Evolutionary conservation across 2,797 vertebrate genomes (phyloP), one percentile per base, ranked within the genome.

Genomic region (Acanthurus lineatus): DNA sequence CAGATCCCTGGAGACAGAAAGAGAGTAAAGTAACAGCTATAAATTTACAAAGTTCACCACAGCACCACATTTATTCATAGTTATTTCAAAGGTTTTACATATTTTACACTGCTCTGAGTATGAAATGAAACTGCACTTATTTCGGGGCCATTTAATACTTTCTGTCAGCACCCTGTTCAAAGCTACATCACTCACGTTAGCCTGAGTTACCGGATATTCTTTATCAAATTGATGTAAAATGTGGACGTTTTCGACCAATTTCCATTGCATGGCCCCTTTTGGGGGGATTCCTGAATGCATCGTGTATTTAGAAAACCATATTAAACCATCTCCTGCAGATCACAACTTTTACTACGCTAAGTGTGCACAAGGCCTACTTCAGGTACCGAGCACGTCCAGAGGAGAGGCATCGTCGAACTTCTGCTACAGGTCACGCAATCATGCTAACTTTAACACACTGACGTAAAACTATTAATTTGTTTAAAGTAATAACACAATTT

Each of bases 331-430:
- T 51, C 38, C 52, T 48, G 86, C 82, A 87, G 88, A 63, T 77
- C 79, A 42, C 69, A 94, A 94, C 91, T 94, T 94, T 93, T 87
- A 58, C 83, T 45, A 40, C 49, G 82, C 85, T 75, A 89, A 86
- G 82, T 84, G 88, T 82, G 88, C 83, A 90, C 82, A 86, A 83
- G 94, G 93, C 93, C 94, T 94, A 87, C 84, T 91, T 83, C 84
- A 91, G 91, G 87, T 91, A 88, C 81, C 83, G 73, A 92, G 86
- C 89, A 89, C 73, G 91, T 93, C 92, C 88, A 87, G 88, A 84
- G 88, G 88, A 91, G 84, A 92, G 76, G 79, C 86, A 86, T 75
- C 80, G 86, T 75, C 86, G 42, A 94, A 94, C 92, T 94, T 94
- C 91, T 90, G 92, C 89, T 90, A 91, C 92, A 93, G 89, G 92